These are phyloP conservation scores for Anguilla anguilla DNA, from an alignment of 2,797 vertebrate genomes.

Conservation along the genomic window DNA sequence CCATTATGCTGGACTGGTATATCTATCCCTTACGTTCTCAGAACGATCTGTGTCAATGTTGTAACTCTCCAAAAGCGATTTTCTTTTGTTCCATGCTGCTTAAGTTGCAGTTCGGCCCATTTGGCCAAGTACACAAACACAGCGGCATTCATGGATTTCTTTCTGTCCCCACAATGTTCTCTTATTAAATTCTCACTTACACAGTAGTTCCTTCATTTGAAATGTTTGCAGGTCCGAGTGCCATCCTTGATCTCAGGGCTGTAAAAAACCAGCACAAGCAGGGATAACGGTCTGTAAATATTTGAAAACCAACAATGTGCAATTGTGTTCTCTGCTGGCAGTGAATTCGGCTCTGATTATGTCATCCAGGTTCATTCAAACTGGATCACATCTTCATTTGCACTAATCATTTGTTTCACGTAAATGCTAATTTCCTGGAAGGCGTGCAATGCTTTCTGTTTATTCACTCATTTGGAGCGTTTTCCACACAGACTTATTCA, in stretches of 20 bases:
- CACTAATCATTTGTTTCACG: background rate
- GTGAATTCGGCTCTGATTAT: background rate
- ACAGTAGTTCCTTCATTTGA: background rate
- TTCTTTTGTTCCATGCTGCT: background rate
- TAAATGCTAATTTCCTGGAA: slow-evolving; percentile 5
- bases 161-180: background rate
- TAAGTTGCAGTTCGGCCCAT: background rate
- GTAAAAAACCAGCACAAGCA: background rate
- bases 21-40: background rate
- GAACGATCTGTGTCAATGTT: background rate
- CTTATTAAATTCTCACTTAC: background rate
- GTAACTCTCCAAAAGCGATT: background rate
- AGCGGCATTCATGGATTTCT: background rate
- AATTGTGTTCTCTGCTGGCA: background rate
- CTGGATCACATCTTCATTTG: background rate
- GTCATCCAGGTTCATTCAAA: background rate
- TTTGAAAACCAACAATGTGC: background rate
- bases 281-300: background rate
- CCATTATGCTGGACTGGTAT: background rate
- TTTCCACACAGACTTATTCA: background rate
- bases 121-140: background rate
- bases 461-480: background rate
- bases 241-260: background rate
- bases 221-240: background rate
- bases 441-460: background rate